A percentile compares a stretch with the other conserved stretches of the same genome.
phyloP scores from a whole-genome alignment of 1,140 invertebrate genomes.

The Penaeus indicus region DNA sequence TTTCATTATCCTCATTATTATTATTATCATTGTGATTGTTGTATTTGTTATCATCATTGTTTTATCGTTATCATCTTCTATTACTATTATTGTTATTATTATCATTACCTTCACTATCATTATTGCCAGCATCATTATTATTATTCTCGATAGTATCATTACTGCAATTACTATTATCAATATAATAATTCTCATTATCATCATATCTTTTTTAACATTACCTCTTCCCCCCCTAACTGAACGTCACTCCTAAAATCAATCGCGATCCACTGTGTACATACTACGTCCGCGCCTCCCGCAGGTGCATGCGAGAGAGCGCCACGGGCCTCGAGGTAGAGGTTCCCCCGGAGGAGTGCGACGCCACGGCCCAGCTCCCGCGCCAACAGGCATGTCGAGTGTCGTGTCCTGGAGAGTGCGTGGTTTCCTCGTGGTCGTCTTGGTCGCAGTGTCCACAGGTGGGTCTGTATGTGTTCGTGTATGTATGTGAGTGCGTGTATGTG shows the following conservation, averaged over 20 bases:
- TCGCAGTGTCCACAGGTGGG: conserved; percentile 47
- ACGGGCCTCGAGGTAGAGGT: conserved; percentile 65
- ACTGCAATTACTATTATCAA: conserved; percentile 42
- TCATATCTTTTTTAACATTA: not conserved
- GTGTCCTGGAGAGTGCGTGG: conserved; percentile 70
- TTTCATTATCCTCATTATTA: no score
- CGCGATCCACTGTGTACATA: conserved; percentile 69
- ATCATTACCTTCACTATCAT: no score
- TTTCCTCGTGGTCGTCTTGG: conserved; percentile 71
- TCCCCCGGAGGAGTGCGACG: conserved; percentile 71
- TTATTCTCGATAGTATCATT: not conserved
- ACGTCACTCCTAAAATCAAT: not conserved
- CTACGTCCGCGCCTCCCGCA: conserved; percentile 66
- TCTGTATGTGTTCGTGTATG: not conserved
- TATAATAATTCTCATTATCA: not conserved
- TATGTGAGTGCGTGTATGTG: no score
- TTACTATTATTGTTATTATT: no score
- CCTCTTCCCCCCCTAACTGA: not conserved
- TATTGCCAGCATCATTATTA: no score
- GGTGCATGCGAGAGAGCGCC: conserved; percentile 58
- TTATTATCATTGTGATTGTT: no score
- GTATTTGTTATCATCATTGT: no score
- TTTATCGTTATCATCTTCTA: no score
- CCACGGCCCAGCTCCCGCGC: not conserved
- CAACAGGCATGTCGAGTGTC: conserved; percentile 68